These are phyloP conservation scores for Eueides isabella DNA, from an alignment of 1,140 invertebrate species.

Conservation along the genomic window DNA sequence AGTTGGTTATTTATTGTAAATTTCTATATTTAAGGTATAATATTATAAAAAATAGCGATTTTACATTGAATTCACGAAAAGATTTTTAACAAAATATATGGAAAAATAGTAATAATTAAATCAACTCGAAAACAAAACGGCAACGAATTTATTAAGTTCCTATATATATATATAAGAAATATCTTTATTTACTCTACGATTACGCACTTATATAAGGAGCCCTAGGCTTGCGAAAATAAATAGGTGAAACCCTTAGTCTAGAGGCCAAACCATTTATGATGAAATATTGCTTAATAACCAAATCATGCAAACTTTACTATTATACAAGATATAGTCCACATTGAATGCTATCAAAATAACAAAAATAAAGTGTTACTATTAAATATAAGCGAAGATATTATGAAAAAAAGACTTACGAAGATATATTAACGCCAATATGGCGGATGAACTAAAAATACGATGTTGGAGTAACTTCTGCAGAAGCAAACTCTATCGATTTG, in stretches of 20 bases:
- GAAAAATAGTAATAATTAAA: constrained; percentile 18
- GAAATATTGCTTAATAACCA: constrained; percentile 59
- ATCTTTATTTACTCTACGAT: background rate
- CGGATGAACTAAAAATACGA: constrained; percentile 82
- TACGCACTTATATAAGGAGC: constrained; percentile 23
- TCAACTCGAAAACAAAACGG: background rate
- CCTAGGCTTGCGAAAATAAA: constrained; percentile 19
- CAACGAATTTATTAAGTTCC: constrained; percentile 5
- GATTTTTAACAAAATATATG: constrained; percentile 17
- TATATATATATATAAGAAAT: background rate
- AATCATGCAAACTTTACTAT: constrained; percentile 65
- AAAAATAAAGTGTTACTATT: constrained; percentile 62
- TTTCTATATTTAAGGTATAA: constrained; percentile 13
- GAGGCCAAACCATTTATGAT: constrained; percentile 70
- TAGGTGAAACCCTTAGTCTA: constrained; percentile 39
- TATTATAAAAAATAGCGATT: constrained; percentile 26
- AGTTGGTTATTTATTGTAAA: constrained; percentile 42
- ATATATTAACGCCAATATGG: constrained; percentile 81
- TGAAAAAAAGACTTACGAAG: constrained; percentile 80
- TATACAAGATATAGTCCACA: constrained; percentile 55
- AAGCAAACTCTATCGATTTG: constrained; percentile 74
- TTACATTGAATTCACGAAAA: constrained; percentile 16
- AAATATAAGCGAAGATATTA: constrained; percentile 74
- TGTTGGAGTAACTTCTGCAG: constrained; percentile 74
- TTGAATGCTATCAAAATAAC: constrained; percentile 60